Conservation (phyloP, 2,797 vertebrate species). For the Alfaro cultratus region DNA sequence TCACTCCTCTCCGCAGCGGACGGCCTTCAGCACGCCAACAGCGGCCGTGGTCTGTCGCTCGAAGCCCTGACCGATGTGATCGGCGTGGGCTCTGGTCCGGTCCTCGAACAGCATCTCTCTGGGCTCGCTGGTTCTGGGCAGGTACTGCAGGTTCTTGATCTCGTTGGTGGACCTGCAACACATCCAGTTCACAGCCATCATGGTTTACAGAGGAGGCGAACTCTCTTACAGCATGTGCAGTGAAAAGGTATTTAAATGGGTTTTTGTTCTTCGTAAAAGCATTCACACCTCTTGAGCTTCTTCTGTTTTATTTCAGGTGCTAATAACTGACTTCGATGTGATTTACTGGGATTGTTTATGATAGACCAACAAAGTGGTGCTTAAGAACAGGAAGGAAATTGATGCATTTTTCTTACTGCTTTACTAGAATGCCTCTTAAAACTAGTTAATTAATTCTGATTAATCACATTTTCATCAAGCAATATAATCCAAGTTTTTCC, state of each 20-base stretch:
- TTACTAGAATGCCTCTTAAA: neutral
- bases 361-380: neutral
- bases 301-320: neutral
- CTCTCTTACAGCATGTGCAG: neutral
- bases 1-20: constrained; percentile 95
- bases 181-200: constrained; percentile 22
- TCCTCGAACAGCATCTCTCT: constrained; percentile 99
- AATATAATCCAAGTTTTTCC: neutral
- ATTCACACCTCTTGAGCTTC: neutral
- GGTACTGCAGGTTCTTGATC: constrained; percentile 99
- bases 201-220: neutral
- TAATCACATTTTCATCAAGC: neutral
- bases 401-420: neutral
- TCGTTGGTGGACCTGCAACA: constrained; percentile 95
- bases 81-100: constrained; percentile 95
- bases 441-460: neutral
- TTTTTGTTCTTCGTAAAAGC: neutral
- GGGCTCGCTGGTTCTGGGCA: constrained; percentile 96
- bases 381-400: neutral
- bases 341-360: neutral
- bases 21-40: constrained; percentile 97
- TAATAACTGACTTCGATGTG: neutral
- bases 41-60: constrained; percentile 97
- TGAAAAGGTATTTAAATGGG: neutral
- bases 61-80: constrained; percentile 98